phyloP scores from a whole-genome alignment of 2,113 vertebrate species.

The Gnathonemus echidnorhynchus region DNA sequence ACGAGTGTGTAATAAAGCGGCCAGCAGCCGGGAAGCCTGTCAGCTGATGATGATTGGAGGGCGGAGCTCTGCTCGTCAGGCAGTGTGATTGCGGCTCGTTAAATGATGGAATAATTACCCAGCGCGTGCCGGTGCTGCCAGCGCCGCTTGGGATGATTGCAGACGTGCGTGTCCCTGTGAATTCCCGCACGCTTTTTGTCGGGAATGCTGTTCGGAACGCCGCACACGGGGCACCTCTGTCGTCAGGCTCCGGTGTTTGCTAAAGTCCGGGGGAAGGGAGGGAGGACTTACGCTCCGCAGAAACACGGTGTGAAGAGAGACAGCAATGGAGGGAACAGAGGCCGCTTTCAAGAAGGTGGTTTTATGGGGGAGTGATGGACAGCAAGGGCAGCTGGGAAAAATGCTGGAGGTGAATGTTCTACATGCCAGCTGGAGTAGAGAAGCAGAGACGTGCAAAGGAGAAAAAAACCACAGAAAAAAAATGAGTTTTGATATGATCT shows the following conservation, averaged over 20 bases:
- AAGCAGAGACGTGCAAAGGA: not conserved
- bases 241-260: not conserved
- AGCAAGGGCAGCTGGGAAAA: not conserved
- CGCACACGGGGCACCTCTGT: slow-evolving; percentile 31
- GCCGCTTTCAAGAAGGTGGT: not conserved
- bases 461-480: not conserved
- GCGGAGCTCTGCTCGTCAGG: slow-evolving; percentile 2
- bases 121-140: slow-evolving; percentile 37
- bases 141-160: slow-evolving; percentile 43
- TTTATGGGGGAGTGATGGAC: not conserved
- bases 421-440: not conserved
- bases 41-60: slow-evolving; percentile 19
- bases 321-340: not conserved
- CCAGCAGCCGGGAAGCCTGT: slow-evolving; percentile 6
- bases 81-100: slow-evolving; percentile 42
- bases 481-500: not conserved
- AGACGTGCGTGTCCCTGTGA: slow-evolving; percentile 49
- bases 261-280: not conserved
- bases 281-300: not conserved
- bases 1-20: not conserved
- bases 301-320: not conserved
- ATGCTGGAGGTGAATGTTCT: not conserved
- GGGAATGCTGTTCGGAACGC: slow-evolving; percentile 36
- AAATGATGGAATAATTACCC: slow-evolving; percentile 64
- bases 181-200: slow-evolving; percentile 50